Evolutionary conservation across 2,797 vertebrate genomes (phyloP).

Genomic region (Alca torda): DNA sequence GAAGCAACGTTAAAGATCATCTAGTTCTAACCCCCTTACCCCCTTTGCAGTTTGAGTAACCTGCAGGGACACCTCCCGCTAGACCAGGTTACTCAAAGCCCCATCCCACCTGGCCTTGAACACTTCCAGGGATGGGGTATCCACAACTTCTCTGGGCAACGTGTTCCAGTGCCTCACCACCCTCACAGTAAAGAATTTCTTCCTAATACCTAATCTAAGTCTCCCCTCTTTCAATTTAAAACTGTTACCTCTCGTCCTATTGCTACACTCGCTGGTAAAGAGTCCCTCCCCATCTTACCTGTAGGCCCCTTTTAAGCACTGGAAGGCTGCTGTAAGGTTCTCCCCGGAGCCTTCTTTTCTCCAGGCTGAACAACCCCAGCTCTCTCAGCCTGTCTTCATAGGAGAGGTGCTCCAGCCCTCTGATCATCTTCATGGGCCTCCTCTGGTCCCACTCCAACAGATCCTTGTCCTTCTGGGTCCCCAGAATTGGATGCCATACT

Average conservation of each 20-base stretch:
- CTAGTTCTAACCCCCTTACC: background rate
- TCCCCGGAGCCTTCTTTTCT: background rate
- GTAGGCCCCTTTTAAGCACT: background rate
- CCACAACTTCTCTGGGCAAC: background rate
- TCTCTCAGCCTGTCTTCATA: background rate
- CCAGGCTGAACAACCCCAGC: background rate
- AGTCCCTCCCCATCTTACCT: background rate
- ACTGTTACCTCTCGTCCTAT: background rate
- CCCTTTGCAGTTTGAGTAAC: no score
- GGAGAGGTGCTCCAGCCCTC: background rate
- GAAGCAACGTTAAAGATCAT: background rate
- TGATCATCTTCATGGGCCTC: background rate
- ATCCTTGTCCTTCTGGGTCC: background rate
- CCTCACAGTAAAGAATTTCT: background rate
- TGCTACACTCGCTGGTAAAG: background rate
- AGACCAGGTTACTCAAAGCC: background rate
- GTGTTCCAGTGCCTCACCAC: background rate
- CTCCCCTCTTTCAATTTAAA: background rate
- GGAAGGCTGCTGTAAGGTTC: background rate
- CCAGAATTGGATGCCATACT: background rate
- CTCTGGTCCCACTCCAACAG: background rate
- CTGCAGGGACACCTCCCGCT: background rate
- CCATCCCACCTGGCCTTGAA: background rate
- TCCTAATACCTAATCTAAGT: background rate
- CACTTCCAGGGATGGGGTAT: background rate